These are phyloP conservation scores for Mus spretus DNA, from an alignment of 2,797 vertebrate species.

Conservation along the genomic window DNA sequence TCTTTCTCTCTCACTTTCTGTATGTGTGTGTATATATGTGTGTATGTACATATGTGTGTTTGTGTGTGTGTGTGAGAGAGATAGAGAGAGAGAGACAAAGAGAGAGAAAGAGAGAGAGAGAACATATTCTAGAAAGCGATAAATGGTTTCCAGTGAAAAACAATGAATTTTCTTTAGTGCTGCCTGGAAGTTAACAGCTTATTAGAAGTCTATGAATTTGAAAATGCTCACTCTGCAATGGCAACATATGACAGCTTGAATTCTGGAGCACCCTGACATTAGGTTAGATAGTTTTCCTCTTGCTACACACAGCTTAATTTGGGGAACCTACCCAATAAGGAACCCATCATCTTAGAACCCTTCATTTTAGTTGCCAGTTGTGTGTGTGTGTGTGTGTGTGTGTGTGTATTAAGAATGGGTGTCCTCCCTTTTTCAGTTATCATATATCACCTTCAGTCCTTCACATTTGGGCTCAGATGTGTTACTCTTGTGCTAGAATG, in stretches of 20 bases:
- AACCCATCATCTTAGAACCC: no score
- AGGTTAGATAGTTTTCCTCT: neutral
- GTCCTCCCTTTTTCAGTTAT: neutral
- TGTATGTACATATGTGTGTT: no score
- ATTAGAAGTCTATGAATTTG: constrained; percentile 67
- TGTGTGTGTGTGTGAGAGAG: no score
- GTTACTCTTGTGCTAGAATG: no score
- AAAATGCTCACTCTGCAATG: constrained; percentile 20
- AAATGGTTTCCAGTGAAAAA: constrained; percentile 48
- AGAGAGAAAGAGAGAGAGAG: no score
- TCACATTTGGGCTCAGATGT: neutral
- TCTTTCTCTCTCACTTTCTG: neutral
- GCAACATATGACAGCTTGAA: neutral
- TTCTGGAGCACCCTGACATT: neutral
- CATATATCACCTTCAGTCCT: neutral
- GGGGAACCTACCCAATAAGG: neutral
- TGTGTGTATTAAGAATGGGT: neutral
- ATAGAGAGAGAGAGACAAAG: no score
- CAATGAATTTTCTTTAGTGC: constrained; percentile 67
- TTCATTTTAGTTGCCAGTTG: neutral
- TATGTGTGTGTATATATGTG: neutral
- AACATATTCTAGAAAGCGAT: constrained; percentile 45
- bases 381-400: neutral
- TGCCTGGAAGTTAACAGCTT: constrained; percentile 67
- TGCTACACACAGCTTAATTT: neutral